phyloP scores from a whole-genome alignment of 2,888 invertebrate species.

The Lasioglossum vierecki region DNA sequence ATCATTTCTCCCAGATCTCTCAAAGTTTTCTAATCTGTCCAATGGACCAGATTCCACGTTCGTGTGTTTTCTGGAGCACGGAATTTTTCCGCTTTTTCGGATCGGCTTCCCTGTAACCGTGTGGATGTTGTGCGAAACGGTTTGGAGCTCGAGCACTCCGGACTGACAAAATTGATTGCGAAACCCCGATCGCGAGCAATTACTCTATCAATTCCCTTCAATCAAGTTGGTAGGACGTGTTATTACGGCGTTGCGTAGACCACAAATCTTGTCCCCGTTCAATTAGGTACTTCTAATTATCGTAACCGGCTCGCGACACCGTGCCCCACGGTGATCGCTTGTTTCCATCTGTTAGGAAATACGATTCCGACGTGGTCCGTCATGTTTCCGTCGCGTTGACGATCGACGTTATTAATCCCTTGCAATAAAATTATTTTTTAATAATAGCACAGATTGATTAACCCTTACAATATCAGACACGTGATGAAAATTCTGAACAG shows the following conservation, averaged over 20 bases:
- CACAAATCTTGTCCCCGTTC: slow-evolving; percentile 27
- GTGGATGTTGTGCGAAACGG: neutral
- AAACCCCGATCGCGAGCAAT: neutral
- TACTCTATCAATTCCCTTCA: slow-evolving; percentile 23
- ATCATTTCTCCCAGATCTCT: neutral
- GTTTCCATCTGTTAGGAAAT: slow-evolving; percentile 9
- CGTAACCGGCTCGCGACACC: slow-evolving; percentile 12
- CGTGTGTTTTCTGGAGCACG: neutral
- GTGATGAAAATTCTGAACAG: too few species aligned
- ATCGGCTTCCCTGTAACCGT: neutral
- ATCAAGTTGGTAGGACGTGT: slow-evolving; percentile 33
- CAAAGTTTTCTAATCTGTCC: slow-evolving; percentile 33
- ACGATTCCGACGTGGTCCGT: neutral
- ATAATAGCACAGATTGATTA: too few species aligned
- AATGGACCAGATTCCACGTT: neutral
- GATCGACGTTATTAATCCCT: neutral
- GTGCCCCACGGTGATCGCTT: neutral
- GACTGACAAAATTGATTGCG: slow-evolving; percentile 16
- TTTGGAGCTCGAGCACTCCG: neutral
- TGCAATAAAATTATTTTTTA: too few species aligned
- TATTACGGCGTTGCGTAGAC: slow-evolving; percentile 22
- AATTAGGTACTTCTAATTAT: slow-evolving; percentile 46
- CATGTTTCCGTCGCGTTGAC: neutral
- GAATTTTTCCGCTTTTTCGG: neutral
- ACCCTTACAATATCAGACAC: too few species aligned